phyloP scores from a whole-genome alignment of 2,113 vertebrate genomes.

The Dermatemys mawii region DNA sequence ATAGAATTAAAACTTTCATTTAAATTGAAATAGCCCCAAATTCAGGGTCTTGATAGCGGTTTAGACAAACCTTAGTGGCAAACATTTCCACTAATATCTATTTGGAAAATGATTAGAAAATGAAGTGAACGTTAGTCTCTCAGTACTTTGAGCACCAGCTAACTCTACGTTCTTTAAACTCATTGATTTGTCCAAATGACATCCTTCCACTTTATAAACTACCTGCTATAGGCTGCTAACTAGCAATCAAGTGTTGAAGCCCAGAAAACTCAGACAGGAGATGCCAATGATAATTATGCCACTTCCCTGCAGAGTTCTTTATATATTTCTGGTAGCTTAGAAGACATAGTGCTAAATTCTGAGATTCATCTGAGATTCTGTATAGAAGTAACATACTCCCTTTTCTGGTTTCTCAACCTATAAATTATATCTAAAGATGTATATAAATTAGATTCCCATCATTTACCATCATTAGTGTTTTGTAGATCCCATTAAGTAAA shows the following conservation, averaged over 20 bases:
- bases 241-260: background rate
- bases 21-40: background rate
- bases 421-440: background rate
- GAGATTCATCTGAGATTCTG: background rate
- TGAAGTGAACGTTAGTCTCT: background rate
- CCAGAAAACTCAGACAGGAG: background rate
- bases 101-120: background rate
- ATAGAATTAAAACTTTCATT: background rate
- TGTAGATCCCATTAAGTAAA: background rate
- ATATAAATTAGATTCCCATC: background rate
- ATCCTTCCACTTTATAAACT: background rate
- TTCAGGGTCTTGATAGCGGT: background rate
- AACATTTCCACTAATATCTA: background rate
- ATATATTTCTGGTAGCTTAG: background rate
- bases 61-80: background rate
- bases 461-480: background rate
- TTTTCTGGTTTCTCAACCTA: background rate
- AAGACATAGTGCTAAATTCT: background rate
- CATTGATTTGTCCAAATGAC: background rate
- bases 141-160: background rate
- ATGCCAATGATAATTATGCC: background rate
- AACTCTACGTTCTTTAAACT: background rate
- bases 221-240: background rate
- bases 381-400: background rate
- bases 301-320: background rate